Base-by-base conservation (phyloP, 2,113 vertebrate genomes). In the Callipepla californica region DNA sequence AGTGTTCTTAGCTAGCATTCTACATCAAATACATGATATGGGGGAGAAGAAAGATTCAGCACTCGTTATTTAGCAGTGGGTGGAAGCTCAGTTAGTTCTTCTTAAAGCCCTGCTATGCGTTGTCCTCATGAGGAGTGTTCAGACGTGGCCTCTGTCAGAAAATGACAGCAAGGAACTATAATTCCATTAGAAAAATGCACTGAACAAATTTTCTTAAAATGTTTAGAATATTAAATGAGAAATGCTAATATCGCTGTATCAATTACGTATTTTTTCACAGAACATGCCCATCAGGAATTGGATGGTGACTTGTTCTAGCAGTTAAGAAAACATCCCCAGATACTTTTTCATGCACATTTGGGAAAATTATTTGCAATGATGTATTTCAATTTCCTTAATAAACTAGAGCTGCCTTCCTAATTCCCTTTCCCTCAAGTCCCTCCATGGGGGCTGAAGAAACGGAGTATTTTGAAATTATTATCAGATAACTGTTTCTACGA, bases 201-300 rank as follows among this genome's bases (percentile, higher is more conserved):
- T 84, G 87, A 96, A 91, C 80, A 96, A 84, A 89, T 97, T 87
- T 93, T 95, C 92, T 79, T 83, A 91, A 95, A 96, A 94, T 96
- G 92, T 97, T 97, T 96, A 95, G 94, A 78, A 87, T 97, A 90
- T 97, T 96, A 96, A 95, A 94, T 94, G 94, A 74, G 70, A 85
- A 97, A 92, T 58, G 55, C 55, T 58, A 58, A 58, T 58, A n/a
- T n/a, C 32, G 12, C 55, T 58, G 18, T n/a, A n/a, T n/a, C 55
- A 58, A n/a, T n/a, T 58, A 20, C 6, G 32, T 58, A 3, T 19
- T 79, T 73, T 79, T 51, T 10, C 18, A 87, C 68, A 14, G 55
- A 93, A 85, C 77, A 68, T 92, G 90, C 86, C 94, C 93, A 47
- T 95, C 91, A 95, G 95, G 96, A 97, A 95, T 93, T 95, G 93